phyloP scores from a whole-genome alignment of 1,140 invertebrate genomes.

The Lordiphosa stackelbergi region DNA sequence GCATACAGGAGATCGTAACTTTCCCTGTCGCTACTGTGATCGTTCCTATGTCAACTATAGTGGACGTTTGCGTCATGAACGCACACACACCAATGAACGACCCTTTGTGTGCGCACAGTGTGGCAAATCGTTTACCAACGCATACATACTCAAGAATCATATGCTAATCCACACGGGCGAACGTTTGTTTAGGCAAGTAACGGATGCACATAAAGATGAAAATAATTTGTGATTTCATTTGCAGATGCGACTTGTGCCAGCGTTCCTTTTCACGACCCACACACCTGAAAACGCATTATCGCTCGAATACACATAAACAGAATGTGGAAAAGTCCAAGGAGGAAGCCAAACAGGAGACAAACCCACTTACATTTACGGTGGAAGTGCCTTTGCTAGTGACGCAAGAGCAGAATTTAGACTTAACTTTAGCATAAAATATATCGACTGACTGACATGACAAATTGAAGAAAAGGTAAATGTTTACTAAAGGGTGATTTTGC shows the following conservation, averaged over 20 bases:
- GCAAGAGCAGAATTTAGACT: not conserved
- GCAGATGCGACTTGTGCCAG: constrained; percentile 56
- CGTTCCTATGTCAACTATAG: constrained; percentile 60
- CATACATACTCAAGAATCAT: constrained; percentile 63
- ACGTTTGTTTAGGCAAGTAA: constrained; percentile 47
- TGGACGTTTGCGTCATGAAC: constrained; percentile 53
- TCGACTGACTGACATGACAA: too few relatives aligned
- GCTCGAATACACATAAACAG: constrained; percentile 59
- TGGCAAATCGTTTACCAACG: constrained; percentile 80
- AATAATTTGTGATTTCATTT: not conserved
- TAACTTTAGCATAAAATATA: too few relatives aligned
- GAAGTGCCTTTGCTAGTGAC: not conserved
- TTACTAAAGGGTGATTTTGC: too few relatives aligned
- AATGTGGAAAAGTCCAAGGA: constrained; percentile 44
- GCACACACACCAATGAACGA: constrained; percentile 80
- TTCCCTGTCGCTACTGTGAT: constrained; percentile 58
- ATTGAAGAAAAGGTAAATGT: too few relatives aligned
- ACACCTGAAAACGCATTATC: constrained; percentile 56
- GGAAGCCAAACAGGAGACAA: not conserved
- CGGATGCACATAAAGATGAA: not conserved
- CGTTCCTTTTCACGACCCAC: constrained; percentile 54
- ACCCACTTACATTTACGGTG: not conserved
- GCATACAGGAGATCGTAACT: constrained; percentile 57
- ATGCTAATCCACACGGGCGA: constrained; percentile 64
- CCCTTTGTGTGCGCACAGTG: constrained; percentile 80